Percentiles rank a stretch among this genome's conserved stretches.
These are phyloP conservation scores for Drosophila tripunctata DNA, from an alignment of 2,888 invertebrate genomes.

Conservation along the genomic window DNA sequence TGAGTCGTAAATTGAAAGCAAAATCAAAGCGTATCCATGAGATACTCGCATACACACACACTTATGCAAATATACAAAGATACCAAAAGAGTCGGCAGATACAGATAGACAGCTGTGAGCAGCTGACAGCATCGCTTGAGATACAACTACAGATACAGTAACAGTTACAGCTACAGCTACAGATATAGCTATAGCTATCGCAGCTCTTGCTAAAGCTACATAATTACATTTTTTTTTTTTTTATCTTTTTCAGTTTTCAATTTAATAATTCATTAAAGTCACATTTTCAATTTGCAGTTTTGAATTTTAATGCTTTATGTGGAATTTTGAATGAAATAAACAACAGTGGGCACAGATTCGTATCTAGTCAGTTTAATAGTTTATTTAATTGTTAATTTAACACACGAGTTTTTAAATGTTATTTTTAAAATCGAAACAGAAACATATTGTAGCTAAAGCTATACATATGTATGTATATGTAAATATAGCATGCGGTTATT, in stretches of 20 bases:
- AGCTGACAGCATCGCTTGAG: conserved; percentile 19
- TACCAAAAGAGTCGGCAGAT: too few relatives aligned
- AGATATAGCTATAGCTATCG: not conserved
- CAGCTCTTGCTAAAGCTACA: not conserved
- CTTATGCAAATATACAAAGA: conserved; percentile 7
- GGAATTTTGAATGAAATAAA: too few relatives aligned
- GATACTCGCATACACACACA: conserved; percentile 5
- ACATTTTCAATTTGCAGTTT: too few relatives aligned
- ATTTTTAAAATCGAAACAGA: not conserved
- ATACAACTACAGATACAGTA: conserved; percentile 1
- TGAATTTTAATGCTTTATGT: too few relatives aligned
- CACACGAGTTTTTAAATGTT: too few relatives aligned
- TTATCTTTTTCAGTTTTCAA: too few relatives aligned
- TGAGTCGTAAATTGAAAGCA: conserved; percentile 42
- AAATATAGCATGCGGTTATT: too few relatives aligned
- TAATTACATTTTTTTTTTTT: not conserved
- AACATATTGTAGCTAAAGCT: not conserved
- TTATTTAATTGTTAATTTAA: too few relatives aligned
- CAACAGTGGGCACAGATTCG: too few relatives aligned
- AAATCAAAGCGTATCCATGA: conserved; percentile 6
- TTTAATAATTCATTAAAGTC: too few relatives aligned
- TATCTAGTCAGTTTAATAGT: too few relatives aligned
- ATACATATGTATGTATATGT: too few relatives aligned
- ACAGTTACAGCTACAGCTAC: not conserved
- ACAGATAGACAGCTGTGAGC: conserved; percentile 14